Conservation (phyloP, 2,113 vertebrate genomes). For the Urocolius indicus region DNA sequence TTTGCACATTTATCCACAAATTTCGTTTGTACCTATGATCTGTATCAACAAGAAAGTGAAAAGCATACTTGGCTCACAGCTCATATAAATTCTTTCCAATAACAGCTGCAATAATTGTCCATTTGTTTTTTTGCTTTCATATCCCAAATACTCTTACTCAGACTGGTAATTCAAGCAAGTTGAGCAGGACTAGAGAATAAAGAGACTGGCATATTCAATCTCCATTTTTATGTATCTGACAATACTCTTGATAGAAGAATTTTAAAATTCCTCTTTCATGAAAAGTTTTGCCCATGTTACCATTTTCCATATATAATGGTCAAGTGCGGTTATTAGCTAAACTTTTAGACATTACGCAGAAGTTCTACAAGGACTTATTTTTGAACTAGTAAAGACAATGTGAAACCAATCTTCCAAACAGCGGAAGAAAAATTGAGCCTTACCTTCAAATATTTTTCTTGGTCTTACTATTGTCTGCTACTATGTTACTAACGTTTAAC, state of each 20-base stretch:
- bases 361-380: neutral
- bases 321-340: neutral
- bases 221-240: neutral
- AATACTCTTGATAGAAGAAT: neutral
- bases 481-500: neutral
- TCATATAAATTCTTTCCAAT: neutral
- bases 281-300: neutral
- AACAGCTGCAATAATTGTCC: neutral
- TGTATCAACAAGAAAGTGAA: neutral
- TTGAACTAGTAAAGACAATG: neutral
- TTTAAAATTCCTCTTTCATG: neutral
- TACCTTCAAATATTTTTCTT: neutral
- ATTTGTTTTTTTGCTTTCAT: neutral
- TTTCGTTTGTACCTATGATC: neutral
- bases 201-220: neutral
- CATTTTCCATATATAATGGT: neutral
- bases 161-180: neutral
- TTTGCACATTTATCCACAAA: neutral
- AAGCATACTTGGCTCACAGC: neutral
- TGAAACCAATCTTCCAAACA: neutral
- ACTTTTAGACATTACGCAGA: neutral
- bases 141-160: neutral
- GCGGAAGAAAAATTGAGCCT: neutral
- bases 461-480: neutral
- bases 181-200: neutral